Conservation (phyloP, 2,888 invertebrate genomes). For the Cerceris ruficornis region DNA sequence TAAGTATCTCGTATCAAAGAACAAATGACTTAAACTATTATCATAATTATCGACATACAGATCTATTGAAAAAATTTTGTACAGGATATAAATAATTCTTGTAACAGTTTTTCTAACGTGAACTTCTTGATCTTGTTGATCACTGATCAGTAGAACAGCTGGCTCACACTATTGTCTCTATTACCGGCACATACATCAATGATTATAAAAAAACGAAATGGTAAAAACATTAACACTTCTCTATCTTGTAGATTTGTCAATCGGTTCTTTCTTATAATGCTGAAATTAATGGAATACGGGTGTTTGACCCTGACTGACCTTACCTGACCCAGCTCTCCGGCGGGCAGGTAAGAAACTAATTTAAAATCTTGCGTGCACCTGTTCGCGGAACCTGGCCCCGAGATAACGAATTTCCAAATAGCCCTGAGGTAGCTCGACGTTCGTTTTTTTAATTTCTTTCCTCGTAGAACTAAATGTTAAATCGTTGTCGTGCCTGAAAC, state of each 20-base stretch:
- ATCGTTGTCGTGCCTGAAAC: neutral
- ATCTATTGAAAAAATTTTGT: too few species aligned
- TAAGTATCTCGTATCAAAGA: too few species aligned
- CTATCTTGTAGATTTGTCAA: neutral
- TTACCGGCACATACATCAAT: too few species aligned
- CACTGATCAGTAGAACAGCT: too few species aligned
- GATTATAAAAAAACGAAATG: neutral
- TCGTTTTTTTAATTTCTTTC: constrained; percentile 29
- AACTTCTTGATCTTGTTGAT: too few species aligned
- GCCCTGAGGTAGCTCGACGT: constrained; percentile 21
- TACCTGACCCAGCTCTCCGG: constrained; percentile 36
- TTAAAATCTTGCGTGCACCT: constrained; percentile 56
- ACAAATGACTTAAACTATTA: too few species aligned
- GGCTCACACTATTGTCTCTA: too few species aligned
- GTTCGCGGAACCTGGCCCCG: constrained; percentile 29
- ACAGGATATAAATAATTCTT: too few species aligned
- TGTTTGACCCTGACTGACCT: constrained; percentile 59
- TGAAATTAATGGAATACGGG: constrained; percentile 15
- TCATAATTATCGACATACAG: too few species aligned
- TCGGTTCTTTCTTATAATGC: neutral
- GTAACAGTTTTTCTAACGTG: too few species aligned
- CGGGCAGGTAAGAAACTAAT: constrained; percentile 37
- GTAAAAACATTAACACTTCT: neutral
- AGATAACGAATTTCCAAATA: constrained; percentile 50
- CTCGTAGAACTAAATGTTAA: constrained; percentile 19